phyloP scores from a whole-genome alignment of 2,797 vertebrate genomes.

The Phataginus tetradactyla region DNA sequence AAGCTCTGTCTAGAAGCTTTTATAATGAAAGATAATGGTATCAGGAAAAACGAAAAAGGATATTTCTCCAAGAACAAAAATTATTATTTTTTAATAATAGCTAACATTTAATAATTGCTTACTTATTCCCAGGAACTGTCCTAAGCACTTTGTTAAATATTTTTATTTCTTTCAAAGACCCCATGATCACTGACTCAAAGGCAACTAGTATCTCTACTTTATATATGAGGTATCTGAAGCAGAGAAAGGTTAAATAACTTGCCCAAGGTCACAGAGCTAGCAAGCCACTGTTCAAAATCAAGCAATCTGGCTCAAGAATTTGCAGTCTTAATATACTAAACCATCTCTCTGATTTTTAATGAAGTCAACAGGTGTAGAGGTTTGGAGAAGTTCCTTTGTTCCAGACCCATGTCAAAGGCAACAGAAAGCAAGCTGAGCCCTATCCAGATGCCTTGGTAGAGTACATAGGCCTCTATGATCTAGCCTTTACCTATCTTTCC shows the following conservation, averaged over 20 bases:
- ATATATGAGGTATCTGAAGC: not conserved
- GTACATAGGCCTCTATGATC: not conserved
- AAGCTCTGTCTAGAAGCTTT: not conserved
- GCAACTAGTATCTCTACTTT: not conserved
- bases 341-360: not conserved
- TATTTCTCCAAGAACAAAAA: not conserved
- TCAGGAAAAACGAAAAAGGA: not conserved
- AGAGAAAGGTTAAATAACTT: not conserved
- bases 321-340: not conserved
- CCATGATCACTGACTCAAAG: not conserved
- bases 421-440: not conserved
- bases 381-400: not conserved
- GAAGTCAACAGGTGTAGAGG: not conserved
- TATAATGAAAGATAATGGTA: not conserved
- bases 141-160: not conserved
- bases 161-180: constrained; percentile 1
- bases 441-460: not conserved
- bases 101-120: constrained; percentile 14
- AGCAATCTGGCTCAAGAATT: not conserved
- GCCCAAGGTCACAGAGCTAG: not conserved
- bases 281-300: not conserved
- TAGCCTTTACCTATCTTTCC: not conserved
- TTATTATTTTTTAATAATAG: constrained; percentile 11
- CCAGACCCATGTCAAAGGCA: not conserved
- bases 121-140: not conserved